Conservation (phyloP, 2,113 vertebrate species). For the Heterotis niloticus region DNA sequence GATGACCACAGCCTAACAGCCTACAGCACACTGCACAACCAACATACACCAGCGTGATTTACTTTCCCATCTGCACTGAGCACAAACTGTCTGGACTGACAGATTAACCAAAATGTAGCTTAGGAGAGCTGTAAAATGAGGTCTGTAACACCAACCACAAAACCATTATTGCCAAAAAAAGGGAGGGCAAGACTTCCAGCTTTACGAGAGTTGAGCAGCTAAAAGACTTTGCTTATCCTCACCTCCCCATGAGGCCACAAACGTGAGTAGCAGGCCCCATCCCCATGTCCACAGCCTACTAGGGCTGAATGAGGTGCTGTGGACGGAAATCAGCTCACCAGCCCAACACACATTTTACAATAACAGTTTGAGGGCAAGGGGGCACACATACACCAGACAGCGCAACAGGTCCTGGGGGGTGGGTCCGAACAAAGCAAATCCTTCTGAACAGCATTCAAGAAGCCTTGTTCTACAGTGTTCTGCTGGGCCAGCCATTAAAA, state of each 20-base stretch:
- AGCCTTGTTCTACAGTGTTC: constrained; percentile 28
- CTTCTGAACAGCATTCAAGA: constrained; percentile 23
- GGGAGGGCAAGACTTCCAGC: constrained; percentile 43
- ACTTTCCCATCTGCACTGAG: not conserved
- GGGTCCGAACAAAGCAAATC: constrained; percentile 29
- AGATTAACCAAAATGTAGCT: not conserved
- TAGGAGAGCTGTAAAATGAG: not conserved
- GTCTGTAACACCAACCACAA: not conserved
- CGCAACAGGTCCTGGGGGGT: constrained; percentile 7
- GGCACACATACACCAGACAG: not conserved
- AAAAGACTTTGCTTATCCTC: constrained; percentile 47
- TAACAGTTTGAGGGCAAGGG: not conserved
- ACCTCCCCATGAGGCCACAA: not conserved
- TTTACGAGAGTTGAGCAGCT: constrained; percentile 59
- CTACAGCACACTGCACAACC: constrained; percentile 24
- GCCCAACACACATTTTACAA: too few species aligned
- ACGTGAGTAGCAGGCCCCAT: constrained; percentile 45
- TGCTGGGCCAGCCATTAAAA: constrained; percentile 38
- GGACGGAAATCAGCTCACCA: not conserved
- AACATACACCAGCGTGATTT: constrained; percentile 18
- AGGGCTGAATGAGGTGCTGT: constrained; percentile 67
- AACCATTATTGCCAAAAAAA: not conserved
- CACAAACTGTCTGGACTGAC: not conserved
- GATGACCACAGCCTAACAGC: constrained; percentile 48
- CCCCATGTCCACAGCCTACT: constrained; percentile 73